A percentile compares a stretch with the other conserved stretches of the same genome.
phyloP scores from a whole-genome alignment of 2,113 vertebrate species.

The Australoheros scitulus region DNA sequence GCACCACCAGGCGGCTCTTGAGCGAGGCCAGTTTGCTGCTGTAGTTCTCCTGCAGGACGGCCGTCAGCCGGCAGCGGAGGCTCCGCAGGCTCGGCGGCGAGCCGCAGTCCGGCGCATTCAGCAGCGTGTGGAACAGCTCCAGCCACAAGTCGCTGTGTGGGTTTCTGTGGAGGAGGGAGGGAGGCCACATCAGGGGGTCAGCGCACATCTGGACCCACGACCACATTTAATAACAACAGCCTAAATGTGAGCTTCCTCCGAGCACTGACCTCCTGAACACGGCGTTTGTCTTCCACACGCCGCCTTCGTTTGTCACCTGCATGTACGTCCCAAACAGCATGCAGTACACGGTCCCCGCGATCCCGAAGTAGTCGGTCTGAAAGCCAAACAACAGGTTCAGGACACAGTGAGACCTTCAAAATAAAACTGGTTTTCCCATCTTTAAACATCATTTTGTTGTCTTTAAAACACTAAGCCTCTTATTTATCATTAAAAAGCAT shows the following conservation, averaged over 20 bases:
- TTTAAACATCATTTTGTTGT: not conserved
- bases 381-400: not conserved
- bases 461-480: too few relatives aligned
- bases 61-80: slow-evolving; percentile 74
- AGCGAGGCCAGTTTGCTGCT: slow-evolving; percentile 82
- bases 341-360: slow-evolving; percentile 91
- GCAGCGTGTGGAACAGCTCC: slow-evolving; percentile 88
- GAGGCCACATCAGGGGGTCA: not conserved
- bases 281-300: slow-evolving; percentile 86
- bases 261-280: slow-evolving; percentile 85
- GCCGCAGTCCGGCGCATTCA: slow-evolving; percentile 85
- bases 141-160: slow-evolving; percentile 88
- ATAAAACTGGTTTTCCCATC: not conserved
- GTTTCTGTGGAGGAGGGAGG: slow-evolving; percentile 71
- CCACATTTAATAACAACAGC: not conserved
- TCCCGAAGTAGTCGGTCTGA: slow-evolving; percentile 93
- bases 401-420: not conserved
- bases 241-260: not conserved
- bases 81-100: slow-evolving; percentile 76
- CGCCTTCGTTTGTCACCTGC: slow-evolving; percentile 83
- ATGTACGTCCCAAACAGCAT: slow-evolving; percentile 95
- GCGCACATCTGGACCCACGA: not conserved
- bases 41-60: slow-evolving; percentile 81
- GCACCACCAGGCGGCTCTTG: slow-evolving; percentile 84
- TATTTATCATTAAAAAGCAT: too few relatives aligned